Percentiles rank a stretch among this genome's conserved stretches.
Conservation (phyloP, 23 tunicate genomes). For the Styela plicata region DNA sequence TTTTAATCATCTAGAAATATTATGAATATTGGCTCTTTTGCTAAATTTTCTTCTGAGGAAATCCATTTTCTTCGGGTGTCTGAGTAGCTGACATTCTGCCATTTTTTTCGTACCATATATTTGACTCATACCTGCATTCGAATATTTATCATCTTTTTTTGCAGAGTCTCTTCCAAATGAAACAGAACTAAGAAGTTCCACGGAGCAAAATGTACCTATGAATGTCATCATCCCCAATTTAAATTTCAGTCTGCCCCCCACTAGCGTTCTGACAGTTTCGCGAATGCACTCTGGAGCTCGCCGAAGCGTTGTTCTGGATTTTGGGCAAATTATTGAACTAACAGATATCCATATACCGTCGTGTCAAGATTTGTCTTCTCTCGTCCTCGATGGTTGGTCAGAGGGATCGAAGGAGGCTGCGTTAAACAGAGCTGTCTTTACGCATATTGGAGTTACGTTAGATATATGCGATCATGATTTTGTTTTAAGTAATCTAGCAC, state of each 20-base stretch:
- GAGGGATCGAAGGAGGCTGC: neutral
- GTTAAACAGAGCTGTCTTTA: neutral
- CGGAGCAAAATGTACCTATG: neutral
- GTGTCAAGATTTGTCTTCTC: conserved; percentile 12
- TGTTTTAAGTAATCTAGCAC: neutral
- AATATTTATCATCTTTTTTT: no score
- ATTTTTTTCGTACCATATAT: no score
- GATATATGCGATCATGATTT: conserved; percentile 29
- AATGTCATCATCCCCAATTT: conserved; percentile 7
- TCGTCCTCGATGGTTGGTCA: conserved; percentile 16
- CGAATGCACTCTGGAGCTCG: conserved; percentile 26
- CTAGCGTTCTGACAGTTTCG: neutral
- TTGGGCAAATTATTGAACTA: conserved; percentile 5
- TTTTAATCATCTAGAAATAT: no score
- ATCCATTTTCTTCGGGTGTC: no score
- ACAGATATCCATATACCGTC: conserved; percentile 20
- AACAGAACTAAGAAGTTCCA: neutral
- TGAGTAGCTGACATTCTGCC: no score
- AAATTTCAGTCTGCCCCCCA: conserved; percentile 1
- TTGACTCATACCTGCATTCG: no score
- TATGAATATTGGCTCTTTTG: no score
- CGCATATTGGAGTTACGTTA: conserved; percentile 3
- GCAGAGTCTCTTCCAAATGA: neutral
- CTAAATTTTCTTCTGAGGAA: no score
- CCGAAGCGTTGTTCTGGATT: conserved; percentile 26